A percentile compares a stretch with the other conserved stretches of the same genome.
phyloP scores from a whole-genome alignment of 2,888 invertebrate species.

The Tryphoninae sp. region DNA sequence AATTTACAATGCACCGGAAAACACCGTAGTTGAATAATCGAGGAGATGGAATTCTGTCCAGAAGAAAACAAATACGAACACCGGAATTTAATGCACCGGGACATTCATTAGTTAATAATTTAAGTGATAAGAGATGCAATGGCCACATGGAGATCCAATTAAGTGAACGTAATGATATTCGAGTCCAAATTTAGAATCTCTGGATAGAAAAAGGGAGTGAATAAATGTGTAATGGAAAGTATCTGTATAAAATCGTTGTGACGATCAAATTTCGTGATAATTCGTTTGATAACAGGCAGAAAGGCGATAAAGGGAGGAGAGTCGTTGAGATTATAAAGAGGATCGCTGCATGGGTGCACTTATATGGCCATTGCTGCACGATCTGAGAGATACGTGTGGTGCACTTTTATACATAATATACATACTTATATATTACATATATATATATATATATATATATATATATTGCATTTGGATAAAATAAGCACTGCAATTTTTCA shows the following conservation, averaged over 20 bases:
- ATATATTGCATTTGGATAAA: conserved; percentile 37
- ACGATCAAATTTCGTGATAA: conserved; percentile 9
- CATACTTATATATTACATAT: conserved; percentile 14
- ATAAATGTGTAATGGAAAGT: conserved; percentile 2
- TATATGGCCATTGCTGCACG: conserved; percentile 69
- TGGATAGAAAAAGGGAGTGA: conserved; percentile 34
- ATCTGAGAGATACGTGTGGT: conserved; percentile 58
- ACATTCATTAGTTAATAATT: conserved; percentile 23
- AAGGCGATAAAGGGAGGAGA: not conserved
- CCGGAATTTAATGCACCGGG: conserved; percentile 54
- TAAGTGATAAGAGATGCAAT: conserved; percentile 44
- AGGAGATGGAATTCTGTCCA: not conserved
- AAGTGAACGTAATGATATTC: not conserved
- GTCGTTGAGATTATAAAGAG: conserved; percentile 3
- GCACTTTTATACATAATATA: conserved; percentile 61
- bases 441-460: conserved; percentile 24
- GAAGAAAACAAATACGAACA: not conserved
- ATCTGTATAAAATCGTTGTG: conserved; percentile 1
- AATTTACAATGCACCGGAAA: conserved; percentile 7
- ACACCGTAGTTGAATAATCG: not conserved
- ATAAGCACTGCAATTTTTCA: conserved; percentile 24
- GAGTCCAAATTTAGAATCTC: conserved; percentile 42
- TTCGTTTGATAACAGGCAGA: not conserved
- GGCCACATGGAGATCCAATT: conserved; percentile 47
- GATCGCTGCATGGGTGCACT: conserved; percentile 18